Evolutionary conservation across 2,797 vertebrate genomes (phyloP).

Genomic region (Echiichthys vipera): DNA sequence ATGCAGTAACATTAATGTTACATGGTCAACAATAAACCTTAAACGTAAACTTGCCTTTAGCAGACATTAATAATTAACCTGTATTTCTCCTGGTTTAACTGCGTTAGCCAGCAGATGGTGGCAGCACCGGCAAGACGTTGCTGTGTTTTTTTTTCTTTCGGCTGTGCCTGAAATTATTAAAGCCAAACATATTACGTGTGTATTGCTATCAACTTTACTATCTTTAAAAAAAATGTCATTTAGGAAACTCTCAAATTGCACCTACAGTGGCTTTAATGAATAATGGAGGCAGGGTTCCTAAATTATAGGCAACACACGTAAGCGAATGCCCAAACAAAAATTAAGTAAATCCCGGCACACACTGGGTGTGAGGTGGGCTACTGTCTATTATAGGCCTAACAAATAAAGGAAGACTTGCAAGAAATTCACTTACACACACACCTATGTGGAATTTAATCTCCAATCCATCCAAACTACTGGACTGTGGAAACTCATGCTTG

Average conservation of each 20-base stretch:
- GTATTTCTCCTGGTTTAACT: too few relatives aligned
- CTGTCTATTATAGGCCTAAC: not conserved
- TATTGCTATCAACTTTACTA: not conserved
- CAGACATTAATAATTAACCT: too few relatives aligned
- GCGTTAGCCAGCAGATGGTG: too few relatives aligned
- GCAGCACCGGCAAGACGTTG: too few relatives aligned
- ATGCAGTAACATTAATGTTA: too few relatives aligned
- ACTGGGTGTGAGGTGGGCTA: not conserved
- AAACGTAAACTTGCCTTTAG: too few relatives aligned
- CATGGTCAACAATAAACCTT: too few relatives aligned
- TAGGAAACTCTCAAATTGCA: not conserved
- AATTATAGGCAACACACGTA: slow-evolving; percentile 26
- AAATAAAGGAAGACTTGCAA: not conserved
- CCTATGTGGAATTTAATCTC: not conserved
- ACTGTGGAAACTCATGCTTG: not conserved
- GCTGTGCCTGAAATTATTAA: too few relatives aligned
- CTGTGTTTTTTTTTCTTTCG: too few relatives aligned
- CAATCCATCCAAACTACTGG: not conserved
- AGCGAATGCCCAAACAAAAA: not conserved
- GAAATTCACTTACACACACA: not conserved
- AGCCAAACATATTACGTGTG: too few relatives aligned
- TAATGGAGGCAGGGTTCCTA: not conserved
- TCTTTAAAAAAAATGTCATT: slow-evolving; percentile 2
- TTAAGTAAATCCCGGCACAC: slow-evolving; percentile 5
- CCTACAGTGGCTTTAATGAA: not conserved